Conservation (phyloP, 1,140 invertebrate genomes). For the Agrypnia vestita region DNA sequence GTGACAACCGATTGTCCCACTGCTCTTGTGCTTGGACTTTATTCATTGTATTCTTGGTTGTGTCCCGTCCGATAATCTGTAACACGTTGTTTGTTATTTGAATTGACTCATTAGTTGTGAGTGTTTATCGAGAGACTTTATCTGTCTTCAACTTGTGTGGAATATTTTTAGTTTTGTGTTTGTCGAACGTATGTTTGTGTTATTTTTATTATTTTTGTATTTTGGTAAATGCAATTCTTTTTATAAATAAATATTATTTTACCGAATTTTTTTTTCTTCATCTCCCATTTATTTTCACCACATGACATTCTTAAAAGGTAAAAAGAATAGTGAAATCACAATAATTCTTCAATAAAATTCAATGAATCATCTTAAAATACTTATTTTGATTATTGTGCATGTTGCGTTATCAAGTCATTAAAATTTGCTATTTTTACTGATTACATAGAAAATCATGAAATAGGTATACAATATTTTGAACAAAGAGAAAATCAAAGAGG, state of each 20-base stretch:
- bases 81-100: constrained; percentile 22
- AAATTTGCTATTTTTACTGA: neutral
- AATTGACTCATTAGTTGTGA: constrained; percentile 18
- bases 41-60: constrained; percentile 50
- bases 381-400: constrained; percentile 3
- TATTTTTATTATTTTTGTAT: constrained; percentile 49
- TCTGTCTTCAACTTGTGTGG: constrained; percentile 19
- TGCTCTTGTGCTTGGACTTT: constrained; percentile 53
- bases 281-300: constrained; percentile 33
- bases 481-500: constrained; percentile 12
- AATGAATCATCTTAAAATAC: constrained; percentile 7
- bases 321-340: constrained; percentile 47
- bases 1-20: constrained; percentile 1
- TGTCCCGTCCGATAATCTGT: constrained; percentile 48
- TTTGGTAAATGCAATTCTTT: constrained; percentile 43
- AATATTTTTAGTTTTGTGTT: constrained; percentile 54
- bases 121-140: neutral
- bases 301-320: constrained; percentile 33
- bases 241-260: constrained; percentile 45
- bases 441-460: neutral
- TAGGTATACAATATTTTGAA: constrained; percentile 10
- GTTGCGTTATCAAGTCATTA: constrained; percentile 1
- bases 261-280: constrained; percentile 47
- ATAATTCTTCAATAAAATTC: neutral
- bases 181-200: constrained; percentile 52